phyloP scores from a whole-genome alignment of 1,140 invertebrate species.

The Pteromalus puparum region DNA sequence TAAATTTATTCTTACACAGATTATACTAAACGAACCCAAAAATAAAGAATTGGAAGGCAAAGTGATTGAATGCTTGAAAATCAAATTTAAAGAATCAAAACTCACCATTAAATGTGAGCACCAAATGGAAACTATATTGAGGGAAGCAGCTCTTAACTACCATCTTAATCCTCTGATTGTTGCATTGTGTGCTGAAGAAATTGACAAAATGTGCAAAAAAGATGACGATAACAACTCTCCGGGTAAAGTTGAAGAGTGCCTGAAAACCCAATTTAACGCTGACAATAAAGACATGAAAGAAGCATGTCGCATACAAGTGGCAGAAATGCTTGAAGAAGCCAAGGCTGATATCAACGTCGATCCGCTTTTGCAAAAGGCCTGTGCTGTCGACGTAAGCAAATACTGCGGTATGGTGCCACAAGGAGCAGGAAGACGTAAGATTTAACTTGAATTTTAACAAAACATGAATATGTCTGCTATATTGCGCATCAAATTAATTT shows the following conservation, averaged over 20 bases:
- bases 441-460: background rate
- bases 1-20: slow-evolving; percentile 57
- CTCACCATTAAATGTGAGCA: slow-evolving; percentile 85
- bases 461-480: background rate
- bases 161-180: slow-evolving; percentile 89
- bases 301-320: slow-evolving; percentile 87
- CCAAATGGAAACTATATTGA: slow-evolving; percentile 87
- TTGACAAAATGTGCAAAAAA: slow-evolving; percentile 72
- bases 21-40: slow-evolving; percentile 63
- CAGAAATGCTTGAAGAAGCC: slow-evolving; percentile 86
- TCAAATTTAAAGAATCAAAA: slow-evolving; percentile 85
- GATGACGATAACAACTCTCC: slow-evolving; percentile 71
- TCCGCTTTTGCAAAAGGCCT: slow-evolving; percentile 86
- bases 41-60: slow-evolving; percentile 75
- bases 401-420: slow-evolving; percentile 88
- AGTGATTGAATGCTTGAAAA: slow-evolving; percentile 84
- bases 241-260: slow-evolving; percentile 88
- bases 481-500: slow-evolving; percentile 7
- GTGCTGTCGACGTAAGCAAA: slow-evolving; percentile 87
- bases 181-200: slow-evolving; percentile 82
- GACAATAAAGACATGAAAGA: slow-evolving; percentile 81
- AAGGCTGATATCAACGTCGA: slow-evolving; percentile 90
- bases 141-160: slow-evolving; percentile 92
- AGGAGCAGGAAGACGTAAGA: slow-evolving; percentile 90
- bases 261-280: slow-evolving; percentile 85